Base-by-base conservation (phyloP, 2,113 vertebrate genomes). In the Serranochromis macrocephalus region DNA sequence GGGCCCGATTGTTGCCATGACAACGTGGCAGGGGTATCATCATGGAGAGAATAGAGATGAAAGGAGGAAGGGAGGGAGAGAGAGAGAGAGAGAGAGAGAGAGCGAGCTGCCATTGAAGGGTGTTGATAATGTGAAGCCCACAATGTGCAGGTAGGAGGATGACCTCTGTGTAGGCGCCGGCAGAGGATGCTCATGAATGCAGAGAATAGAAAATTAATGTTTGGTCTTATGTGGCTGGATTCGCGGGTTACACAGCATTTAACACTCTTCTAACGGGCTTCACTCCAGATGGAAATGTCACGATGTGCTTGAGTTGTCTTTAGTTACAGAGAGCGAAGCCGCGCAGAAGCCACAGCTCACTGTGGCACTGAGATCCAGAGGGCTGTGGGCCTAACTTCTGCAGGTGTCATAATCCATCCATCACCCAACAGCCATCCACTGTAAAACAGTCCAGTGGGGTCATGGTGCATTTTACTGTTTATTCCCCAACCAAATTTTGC, bases 1-100 rank as follows among this genome's bases (percentile, higher is more conserved):
- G 95, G 95, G 88, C 96, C 95, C 88, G 95, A 96, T 96, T 97
- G 96, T 97, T 97, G 95, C 96, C 95, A 97, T 97, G 96, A 94
- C 96, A 93, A 97, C 94, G 85, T 96, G 96, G 94, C 94, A 96
- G 96, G 95, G 96, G 94, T 95, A 96, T 96, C 95, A 96, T 96
- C 95, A 96, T 94, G 96, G 93, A 96, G 94, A 95, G 95, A 96
- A 96, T 94, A 94, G 95, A 96, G 95, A 96, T 94, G 95, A 95
- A 94, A 95, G 92, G 87, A 95, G 92, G 91, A 90, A 88, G 89
- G 87, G 90, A 91, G 89, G 75, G 80, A 84, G 84, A 58, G 85
- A 85, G 81, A 55, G 71, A 75, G 68, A 75, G 24, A 80, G 58
- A 57, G 29, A 81, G 79, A 81, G 82, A 83, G 83, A 57, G 82